These are phyloP conservation scores for Siniperca undulata DNA, from an alignment of 2,797 vertebrate species.

Conservation along the genomic window DNA sequence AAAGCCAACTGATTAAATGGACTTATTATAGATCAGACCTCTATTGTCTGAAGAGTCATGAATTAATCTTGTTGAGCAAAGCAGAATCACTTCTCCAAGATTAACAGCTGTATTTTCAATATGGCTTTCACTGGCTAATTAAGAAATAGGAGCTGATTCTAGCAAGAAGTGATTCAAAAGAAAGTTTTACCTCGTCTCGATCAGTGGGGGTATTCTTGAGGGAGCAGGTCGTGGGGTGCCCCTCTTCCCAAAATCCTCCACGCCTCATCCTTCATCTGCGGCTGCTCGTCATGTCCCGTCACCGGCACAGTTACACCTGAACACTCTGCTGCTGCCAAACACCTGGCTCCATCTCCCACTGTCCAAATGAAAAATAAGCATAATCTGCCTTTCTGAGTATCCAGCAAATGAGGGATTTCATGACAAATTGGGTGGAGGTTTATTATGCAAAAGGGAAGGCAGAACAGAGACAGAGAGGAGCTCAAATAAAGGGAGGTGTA, in stretches of 20 bases:
- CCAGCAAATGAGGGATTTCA: conserved; percentile 99
- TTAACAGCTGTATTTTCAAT: conserved; percentile 85
- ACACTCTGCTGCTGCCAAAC: conserved; percentile 99
- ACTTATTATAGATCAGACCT: conserved; percentile 65
- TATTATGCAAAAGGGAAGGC: conserved; percentile 91
- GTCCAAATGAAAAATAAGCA: conserved; percentile 99
- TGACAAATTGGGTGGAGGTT: conserved; percentile 97
- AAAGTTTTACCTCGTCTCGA: conserved; percentile 86
- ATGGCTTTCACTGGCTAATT: conserved; percentile 83
- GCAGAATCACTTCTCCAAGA: conserved; percentile 66
- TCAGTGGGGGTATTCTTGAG: conserved; percentile 90
- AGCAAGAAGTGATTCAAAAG: conserved; percentile 80
- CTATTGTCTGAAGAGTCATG: conserved; percentile 63
- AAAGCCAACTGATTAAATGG: conserved; percentile 50
- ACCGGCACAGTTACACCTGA: conserved; percentile 99
- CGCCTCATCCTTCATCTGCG: conserved; percentile 99
- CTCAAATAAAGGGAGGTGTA: conserved; percentile 56
- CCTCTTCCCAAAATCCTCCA: conserved; percentile 94
- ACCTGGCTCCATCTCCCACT: conserved; percentile 99
- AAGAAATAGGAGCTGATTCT: conserved; percentile 83
- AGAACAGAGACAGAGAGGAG: conserved; percentile 84
- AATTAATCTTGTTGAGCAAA: conserved; percentile 81
- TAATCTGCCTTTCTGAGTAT: conserved; percentile 99
- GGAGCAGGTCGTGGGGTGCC: conserved; percentile 93
- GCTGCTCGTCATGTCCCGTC: conserved; percentile 98